A percentile compares a stretch with the other conserved stretches of the same genome.
These are phyloP conservation scores for Rallus limicola DNA, from an alignment of 2,113 vertebrate genomes.

Conservation along the genomic window DNA sequence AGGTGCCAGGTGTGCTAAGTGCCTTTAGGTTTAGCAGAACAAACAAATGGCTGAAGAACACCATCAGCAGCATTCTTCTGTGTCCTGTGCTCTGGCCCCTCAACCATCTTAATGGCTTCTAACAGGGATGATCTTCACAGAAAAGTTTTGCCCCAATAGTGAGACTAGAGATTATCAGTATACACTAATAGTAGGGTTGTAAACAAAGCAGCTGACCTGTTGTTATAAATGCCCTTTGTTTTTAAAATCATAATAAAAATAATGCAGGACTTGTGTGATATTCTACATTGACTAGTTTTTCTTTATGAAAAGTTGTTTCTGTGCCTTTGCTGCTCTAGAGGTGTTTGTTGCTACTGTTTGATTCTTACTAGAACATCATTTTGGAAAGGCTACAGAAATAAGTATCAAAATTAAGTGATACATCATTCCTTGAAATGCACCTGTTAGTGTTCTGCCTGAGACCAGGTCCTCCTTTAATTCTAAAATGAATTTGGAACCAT, in stretches of 20 bases:
- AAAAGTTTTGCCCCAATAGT: not conserved
- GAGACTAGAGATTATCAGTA: not conserved
- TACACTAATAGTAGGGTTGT: not conserved
- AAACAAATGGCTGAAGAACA: not conserved
- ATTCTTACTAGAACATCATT: not conserved
- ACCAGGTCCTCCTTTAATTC: not conserved
- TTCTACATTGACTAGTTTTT: not conserved
- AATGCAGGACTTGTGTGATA: not conserved
- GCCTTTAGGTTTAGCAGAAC: not conserved
- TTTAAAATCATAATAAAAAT: not conserved
- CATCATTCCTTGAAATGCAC: not conserved
- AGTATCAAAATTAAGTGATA: not conserved
- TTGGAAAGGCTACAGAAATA: not conserved
- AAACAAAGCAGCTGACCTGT: not conserved
- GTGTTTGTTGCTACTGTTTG: not conserved
- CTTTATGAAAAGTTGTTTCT: not conserved
- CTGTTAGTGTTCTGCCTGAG: not conserved
- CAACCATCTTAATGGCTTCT: not conserved
- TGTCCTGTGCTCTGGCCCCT: not conserved
- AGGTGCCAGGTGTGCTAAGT: not conserved
- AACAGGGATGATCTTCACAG: not conserved
- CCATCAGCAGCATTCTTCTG: not conserved
- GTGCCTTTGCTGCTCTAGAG: not conserved
- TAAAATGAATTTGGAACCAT: not conserved
- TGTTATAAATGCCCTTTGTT: not conserved